phyloP scores from a whole-genome alignment of 2,888 invertebrate genomes.

The Nephrotoma appendiculata region DNA sequence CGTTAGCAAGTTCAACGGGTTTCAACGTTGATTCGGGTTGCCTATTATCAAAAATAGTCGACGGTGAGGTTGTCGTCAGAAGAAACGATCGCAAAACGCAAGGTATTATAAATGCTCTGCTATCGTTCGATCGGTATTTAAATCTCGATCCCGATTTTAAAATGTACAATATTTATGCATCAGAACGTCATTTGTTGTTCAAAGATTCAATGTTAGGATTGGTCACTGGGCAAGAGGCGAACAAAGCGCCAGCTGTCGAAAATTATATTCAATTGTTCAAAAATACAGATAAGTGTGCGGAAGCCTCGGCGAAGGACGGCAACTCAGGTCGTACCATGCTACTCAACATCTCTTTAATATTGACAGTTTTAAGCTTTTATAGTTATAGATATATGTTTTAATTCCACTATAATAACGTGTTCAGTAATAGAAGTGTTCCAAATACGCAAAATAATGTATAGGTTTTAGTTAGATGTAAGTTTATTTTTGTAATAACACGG shows the following conservation, averaged over 20 bases:
- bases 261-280: constrained; percentile 42
- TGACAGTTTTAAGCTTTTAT: not conserved
- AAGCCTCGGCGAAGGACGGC: not conserved
- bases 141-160: constrained; percentile 31
- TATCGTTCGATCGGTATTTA: constrained; percentile 15
- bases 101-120: constrained; percentile 16
- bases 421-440: not conserved
- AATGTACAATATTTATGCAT: constrained; percentile 43
- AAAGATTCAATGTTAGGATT: constrained; percentile 44
- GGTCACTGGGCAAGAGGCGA: constrained; percentile 29
- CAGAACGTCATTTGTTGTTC: constrained; percentile 40
- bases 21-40: constrained; percentile 38
- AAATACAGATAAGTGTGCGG: constrained; percentile 29
- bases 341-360: not conserved
- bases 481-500: not conserved
- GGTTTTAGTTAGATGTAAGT: not conserved
- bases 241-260: constrained; percentile 30
- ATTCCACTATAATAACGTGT: not conserved
- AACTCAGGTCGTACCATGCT: not conserved
- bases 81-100: constrained; percentile 22
- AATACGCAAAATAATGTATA: not conserved
- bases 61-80: constrained; percentile 43
- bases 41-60: constrained; percentile 41
- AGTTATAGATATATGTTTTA: not conserved
- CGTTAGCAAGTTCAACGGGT: constrained; percentile 35